Evolutionary conservation across 2,113 vertebrate genomes (phyloP).

Genomic region (Merops nubicus): DNA sequence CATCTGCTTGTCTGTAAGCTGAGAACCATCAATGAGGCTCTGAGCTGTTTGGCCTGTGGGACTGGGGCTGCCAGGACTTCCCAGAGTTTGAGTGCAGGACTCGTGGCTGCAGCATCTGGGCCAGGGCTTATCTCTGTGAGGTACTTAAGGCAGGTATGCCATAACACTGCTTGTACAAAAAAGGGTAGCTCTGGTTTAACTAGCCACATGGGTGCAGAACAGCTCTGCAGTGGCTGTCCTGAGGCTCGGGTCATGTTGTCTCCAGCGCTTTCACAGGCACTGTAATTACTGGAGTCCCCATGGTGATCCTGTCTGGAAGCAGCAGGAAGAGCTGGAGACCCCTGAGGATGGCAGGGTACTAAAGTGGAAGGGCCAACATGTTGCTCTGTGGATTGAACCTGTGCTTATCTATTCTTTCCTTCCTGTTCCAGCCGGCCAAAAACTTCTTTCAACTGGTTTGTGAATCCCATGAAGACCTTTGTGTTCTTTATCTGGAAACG

Average conservation of each 20-base stretch:
- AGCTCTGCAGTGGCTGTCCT: neutral
- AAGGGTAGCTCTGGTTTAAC: neutral
- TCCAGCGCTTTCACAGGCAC: rapidly evolving
- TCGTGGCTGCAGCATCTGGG: neutral
- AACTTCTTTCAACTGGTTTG: conserved; percentile 91
- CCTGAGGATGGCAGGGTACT: neutral
- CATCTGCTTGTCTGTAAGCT: neutral
- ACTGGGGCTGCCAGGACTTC: neutral
- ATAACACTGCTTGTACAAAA: neutral
- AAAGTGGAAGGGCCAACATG: neutral
- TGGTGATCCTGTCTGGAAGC: neutral
- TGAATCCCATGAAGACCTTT: conserved; percentile 94
- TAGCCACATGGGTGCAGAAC: neutral
- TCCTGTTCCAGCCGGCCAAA: conserved; percentile 82
- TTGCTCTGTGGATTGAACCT: neutral
- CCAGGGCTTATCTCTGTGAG: neutral
- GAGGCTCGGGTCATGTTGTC: neutral
- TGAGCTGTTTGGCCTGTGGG: neutral
- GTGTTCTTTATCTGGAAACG: conserved; percentile 91
- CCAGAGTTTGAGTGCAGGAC: neutral
- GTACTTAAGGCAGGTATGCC: neutral
- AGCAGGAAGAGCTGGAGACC: neutral
- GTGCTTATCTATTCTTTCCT: neutral
- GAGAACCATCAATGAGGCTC: neutral
- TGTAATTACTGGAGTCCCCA: neutral